Base-by-base conservation (phyloP, 2,888 invertebrate species). In the Dinocampus coccinellae region DNA sequence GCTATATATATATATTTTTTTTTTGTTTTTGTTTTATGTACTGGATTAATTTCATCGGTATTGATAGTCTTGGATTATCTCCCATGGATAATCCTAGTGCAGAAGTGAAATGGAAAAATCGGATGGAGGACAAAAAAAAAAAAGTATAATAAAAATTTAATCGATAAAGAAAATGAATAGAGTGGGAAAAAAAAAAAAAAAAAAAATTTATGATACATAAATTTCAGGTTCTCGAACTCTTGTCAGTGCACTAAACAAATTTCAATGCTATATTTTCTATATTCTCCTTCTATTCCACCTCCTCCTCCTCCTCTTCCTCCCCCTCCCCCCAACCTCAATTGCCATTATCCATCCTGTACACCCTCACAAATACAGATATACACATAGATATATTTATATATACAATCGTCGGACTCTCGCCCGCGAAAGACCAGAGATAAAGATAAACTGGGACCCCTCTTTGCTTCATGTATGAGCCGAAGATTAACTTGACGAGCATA, bases 401-500 rank as follows among this genome's bases (percentile, higher is more conserved):
- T 16, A 47, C 16, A 29, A 71, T 77, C 72, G 69, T 75, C 71
- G 63, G 73, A 69, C 68, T 65, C 71, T 74, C 55, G 70, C 73
- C 75, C 24, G 39, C 77, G 78, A 78, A 80, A 81, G 79, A 77
- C 76, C 74, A 71, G 72, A 83, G 85, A 85, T 85, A 82, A 82
- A 84, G 84, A 84, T 84, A 85, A 85, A 78, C 77, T 60, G 58
- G 33, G 64, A 64, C 69, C 78, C 79, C 78, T 81, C 81, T 79
- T 57, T 22, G 76, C 81, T 79, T 57, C 29, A 76, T 65, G 61
- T 72, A 76, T 64, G 80, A 80, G 81, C 78, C 74, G 78, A 81
- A 85, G 86, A 86, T 87, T 86, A 85, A 83, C 83, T 78, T 77
- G 79, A 76, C 75, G 76, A 29, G 58, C 29, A 58, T 26, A 58